Evolutionary conservation across 2,888 invertebrate genomes (phyloP).

Genomic region (Brachyptera putata): DNA sequence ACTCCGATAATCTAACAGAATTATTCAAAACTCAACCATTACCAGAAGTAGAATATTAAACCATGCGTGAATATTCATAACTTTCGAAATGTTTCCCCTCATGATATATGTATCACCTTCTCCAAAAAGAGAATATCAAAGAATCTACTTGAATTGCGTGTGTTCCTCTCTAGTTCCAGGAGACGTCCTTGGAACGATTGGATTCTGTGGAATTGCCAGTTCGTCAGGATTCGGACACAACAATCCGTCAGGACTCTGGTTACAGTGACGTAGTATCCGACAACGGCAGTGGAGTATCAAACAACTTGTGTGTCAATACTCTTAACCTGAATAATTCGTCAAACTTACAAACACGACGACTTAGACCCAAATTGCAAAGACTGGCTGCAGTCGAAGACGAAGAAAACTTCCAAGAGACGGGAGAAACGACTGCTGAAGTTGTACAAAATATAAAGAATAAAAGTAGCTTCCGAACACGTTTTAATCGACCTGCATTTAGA

Average conservation of each 20-base stretch:
- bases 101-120: no score
- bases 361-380: slow-evolving; percentile 36
- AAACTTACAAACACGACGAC: slow-evolving; percentile 24
- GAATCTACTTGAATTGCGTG: not conserved
- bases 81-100: no score
- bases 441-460: slow-evolving; percentile 20
- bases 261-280: slow-evolving; percentile 38
- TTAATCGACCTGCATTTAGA: slow-evolving; percentile 31
- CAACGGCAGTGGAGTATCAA: slow-evolving; percentile 32
- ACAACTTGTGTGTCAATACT: not conserved
- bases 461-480: slow-evolving; percentile 25
- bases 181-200: slow-evolving; percentile 29
- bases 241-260: slow-evolving; percentile 38
- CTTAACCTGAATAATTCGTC: not conserved
- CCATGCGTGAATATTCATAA: no score
- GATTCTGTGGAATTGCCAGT: not conserved
- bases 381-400: slow-evolving; percentile 38
- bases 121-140: no score
- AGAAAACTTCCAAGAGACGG: slow-evolving; percentile 25
- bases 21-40: no score
- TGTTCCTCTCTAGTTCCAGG: slow-evolving; percentile 29
- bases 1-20: no score
- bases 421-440: not conserved
- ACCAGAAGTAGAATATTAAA: no score
- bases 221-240: slow-evolving; percentile 25